Base-by-base conservation (phyloP, 2,113 vertebrate species). In the Cavia porcellus region DNA sequence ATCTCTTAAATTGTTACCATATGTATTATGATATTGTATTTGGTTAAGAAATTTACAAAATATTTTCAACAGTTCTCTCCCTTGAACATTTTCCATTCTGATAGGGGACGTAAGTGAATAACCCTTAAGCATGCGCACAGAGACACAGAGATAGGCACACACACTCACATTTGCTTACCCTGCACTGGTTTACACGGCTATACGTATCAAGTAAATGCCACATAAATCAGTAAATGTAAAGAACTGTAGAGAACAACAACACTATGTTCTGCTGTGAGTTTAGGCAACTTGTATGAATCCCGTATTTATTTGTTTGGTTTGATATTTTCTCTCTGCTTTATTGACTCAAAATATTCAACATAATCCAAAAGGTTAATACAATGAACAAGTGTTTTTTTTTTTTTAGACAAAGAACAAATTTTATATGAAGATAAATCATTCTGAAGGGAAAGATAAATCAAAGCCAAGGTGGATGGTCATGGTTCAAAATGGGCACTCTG, bases 261-360 rank as follows among this genome's bases (percentile, higher is more conserved):
- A 70, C 45, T 1, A 0, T 84, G 0, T 59, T 2, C 3, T 38
- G 1, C 10, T 82, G 1, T 17, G 24, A 28, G 2, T 42, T 50
- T 90, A 81, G 55, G 61, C 61, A 80, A 1, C 3, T 77, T 80
- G 5, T 61, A 79, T 12, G 5, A 3, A 9, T 10, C 10, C 17
- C 62, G 17, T 74, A 28, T 52, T 25, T 72, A 35, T 45, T 94
- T 90, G 1, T 3, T 70, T 57, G 15, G 5, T 77, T 93, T 94
- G 25, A 52, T 72, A 24, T 70, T 64, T 97, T 92, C 70, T 66
- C 66, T 35, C 14, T 75, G 9, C 30, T 90, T 90, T 81, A 72
- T 68, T 62, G 6, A 24, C 55, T n/a, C 10, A 10, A 52, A 94
- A 86, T 88, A 88, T 42, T 38, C 3, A 38, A 72, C 2, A 30